phyloP scores from a whole-genome alignment of 2,888 invertebrate genomes.

The Hipparchia sbordonii region DNA sequence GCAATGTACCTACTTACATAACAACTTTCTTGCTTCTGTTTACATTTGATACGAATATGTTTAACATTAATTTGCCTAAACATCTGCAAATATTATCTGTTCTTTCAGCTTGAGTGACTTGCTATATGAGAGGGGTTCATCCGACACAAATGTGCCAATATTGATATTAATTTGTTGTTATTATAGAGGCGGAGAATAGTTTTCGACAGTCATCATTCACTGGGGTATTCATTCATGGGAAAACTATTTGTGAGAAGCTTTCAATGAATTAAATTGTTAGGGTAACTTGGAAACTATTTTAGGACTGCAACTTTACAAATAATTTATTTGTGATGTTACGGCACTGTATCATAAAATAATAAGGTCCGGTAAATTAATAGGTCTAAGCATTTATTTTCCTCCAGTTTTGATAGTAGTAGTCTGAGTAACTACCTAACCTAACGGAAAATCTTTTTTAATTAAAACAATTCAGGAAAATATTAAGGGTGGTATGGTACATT shows the following conservation, averaged over 20 bases:
- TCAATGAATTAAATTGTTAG: not conserved
- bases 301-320: not conserved
- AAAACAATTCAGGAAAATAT: too few species aligned
- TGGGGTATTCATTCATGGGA: conserved; percentile 7
- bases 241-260: not conserved
- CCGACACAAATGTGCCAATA: conserved; percentile 16
- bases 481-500: too few species aligned
- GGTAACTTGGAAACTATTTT: not conserved
- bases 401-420: not conserved
- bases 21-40: not conserved
- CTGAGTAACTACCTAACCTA: too few species aligned
- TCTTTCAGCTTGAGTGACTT: conserved; percentile 13
- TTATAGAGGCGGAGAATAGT: not conserved
- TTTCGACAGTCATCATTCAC: conserved; percentile 18
- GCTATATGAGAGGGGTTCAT: conserved; percentile 12
- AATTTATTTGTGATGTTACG: not conserved
- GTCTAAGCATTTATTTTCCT: not conserved
- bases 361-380: not conserved
- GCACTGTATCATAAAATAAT: not conserved
- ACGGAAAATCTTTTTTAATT: too few species aligned
- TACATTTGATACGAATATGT: not conserved
- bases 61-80: conserved; percentile 15
- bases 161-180: conserved; percentile 20
- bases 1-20: not conserved
- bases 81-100: not conserved